phyloP scores from a whole-genome alignment of 2,113 vertebrate species.

The Thunnus thynnus region DNA sequence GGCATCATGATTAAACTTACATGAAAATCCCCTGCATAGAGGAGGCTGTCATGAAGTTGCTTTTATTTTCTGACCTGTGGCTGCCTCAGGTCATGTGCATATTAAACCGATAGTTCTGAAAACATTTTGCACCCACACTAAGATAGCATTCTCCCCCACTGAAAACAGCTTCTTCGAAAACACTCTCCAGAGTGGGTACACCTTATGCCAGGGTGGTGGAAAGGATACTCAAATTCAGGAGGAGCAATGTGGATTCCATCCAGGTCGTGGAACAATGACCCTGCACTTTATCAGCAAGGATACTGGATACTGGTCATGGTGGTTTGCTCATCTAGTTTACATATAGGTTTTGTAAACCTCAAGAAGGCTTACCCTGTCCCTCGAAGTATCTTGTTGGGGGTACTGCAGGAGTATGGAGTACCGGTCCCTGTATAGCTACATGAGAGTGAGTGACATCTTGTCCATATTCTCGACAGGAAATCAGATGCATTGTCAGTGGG shows the following conservation, averaged over 20 bases:
- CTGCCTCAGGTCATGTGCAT: background rate
- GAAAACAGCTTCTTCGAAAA: background rate
- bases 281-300: background rate
- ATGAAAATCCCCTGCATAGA: slow-evolving; percentile 67
- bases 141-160: background rate
- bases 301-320: background rate
- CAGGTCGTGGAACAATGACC: background rate
- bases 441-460: background rate
- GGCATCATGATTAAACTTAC: slow-evolving; percentile 50
- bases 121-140: background rate
- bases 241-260: too few relatives aligned
- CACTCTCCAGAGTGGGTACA: too few relatives aligned
- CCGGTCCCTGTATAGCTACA: background rate
- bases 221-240: background rate
- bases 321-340: background rate
- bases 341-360: background rate
- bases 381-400: background rate
- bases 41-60: slow-evolving; percentile 66
- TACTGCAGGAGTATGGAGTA: background rate
- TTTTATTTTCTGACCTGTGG: slow-evolving; percentile 10
- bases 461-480: background rate
- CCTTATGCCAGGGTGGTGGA: background rate
- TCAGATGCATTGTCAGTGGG: background rate
- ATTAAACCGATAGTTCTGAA: background rate
- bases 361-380: too few relatives aligned